These are phyloP conservation scores for Sebastes kiyomatsui DNA, from an alignment of 2,797 vertebrate genomes.

Conservation along the genomic window DNA sequence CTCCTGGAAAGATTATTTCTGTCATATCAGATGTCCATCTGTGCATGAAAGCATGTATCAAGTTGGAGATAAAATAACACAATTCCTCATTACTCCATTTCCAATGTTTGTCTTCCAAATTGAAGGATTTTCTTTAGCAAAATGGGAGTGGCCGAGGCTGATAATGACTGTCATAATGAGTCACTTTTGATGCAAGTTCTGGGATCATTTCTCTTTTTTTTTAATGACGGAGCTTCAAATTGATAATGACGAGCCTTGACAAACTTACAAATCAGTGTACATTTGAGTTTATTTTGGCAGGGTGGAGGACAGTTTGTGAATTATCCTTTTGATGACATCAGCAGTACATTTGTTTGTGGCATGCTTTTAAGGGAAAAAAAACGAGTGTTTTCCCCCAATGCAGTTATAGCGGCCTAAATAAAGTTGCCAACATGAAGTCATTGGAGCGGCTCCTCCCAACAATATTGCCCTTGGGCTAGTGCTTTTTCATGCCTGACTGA, in stretches of 20 bases:
- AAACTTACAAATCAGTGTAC: conserved; percentile 49
- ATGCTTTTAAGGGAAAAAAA: conserved; percentile 30
- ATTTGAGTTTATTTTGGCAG: conserved; percentile 55
- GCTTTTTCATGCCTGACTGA: conserved; percentile 64
- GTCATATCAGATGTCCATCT: conserved; percentile 42
- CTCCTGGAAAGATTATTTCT: conserved; percentile 44
- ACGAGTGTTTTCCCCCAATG: conserved; percentile 9
- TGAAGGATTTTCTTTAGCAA: conserved; percentile 11
- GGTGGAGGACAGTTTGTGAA: conserved; percentile 17
- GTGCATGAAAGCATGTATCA: conserved; percentile 25
- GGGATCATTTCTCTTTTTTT: neutral
- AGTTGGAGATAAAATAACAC: conserved; percentile 21
- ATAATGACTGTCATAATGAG: conserved; percentile 2
- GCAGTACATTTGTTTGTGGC: conserved; percentile 53
- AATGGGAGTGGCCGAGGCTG: neutral
- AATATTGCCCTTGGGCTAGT: conserved; percentile 50
- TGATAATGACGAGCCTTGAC: conserved; percentile 46
- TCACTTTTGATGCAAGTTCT: conserved; percentile 8
- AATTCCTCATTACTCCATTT: neutral
- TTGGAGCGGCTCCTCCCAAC: conserved; percentile 59
- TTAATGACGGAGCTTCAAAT: conserved; percentile 10
- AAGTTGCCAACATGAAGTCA: conserved; percentile 75
- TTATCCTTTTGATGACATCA: conserved; percentile 47
- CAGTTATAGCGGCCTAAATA: conserved; percentile 61
- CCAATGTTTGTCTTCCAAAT: conserved; percentile 1